These are phyloP conservation scores for Rhopalosiphum maidis DNA, from an alignment of 1,140 invertebrate genomes.

Conservation along the genomic window DNA sequence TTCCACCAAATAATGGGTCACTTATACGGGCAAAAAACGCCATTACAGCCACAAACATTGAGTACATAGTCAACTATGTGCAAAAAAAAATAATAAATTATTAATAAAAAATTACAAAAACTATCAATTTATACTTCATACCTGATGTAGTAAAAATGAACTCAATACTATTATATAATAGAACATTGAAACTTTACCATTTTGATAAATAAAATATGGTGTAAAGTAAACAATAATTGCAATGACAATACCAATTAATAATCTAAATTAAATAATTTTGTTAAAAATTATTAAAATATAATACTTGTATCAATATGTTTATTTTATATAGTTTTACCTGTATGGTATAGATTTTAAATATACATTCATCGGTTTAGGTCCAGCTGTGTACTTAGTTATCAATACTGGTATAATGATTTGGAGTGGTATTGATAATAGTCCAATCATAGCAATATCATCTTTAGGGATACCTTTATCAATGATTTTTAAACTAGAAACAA, in stretches of 20 bases:
- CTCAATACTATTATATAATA: slow-evolving; percentile 43
- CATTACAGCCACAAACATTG: slow-evolving; percentile 85
- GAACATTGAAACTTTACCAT: slow-evolving; percentile 65
- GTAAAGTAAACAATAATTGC: slow-evolving; percentile 86
- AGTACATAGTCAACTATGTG: slow-evolving; percentile 64
- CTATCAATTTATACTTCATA: not conserved
- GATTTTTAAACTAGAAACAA: slow-evolving; percentile 92
- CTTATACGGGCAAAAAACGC: slow-evolving; percentile 86
- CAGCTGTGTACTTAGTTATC: slow-evolving; percentile 87
- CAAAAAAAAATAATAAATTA: not conserved
- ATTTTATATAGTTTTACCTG: slow-evolving; percentile 65
- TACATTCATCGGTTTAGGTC: slow-evolving; percentile 85
- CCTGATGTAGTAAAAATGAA: slow-evolving; percentile 54
- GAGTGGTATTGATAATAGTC: slow-evolving; percentile 90
- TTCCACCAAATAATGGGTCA: slow-evolving; percentile 93
- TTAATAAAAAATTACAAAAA: not conserved
- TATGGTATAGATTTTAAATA: slow-evolving; percentile 90
- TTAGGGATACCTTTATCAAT: slow-evolving; percentile 95
- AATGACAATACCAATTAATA: slow-evolving; percentile 69
- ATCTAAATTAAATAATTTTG: slow-evolving; percentile 28
- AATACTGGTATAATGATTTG: slow-evolving; percentile 92
- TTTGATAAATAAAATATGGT: slow-evolving; percentile 72
- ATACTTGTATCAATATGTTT: not conserved
- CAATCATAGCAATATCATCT: slow-evolving; percentile 90
- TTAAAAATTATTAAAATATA: not conserved